These are phyloP conservation scores for Aricia artaxerxes DNA, from an alignment of 2,888 invertebrate genomes.

Conservation along the genomic window DNA sequence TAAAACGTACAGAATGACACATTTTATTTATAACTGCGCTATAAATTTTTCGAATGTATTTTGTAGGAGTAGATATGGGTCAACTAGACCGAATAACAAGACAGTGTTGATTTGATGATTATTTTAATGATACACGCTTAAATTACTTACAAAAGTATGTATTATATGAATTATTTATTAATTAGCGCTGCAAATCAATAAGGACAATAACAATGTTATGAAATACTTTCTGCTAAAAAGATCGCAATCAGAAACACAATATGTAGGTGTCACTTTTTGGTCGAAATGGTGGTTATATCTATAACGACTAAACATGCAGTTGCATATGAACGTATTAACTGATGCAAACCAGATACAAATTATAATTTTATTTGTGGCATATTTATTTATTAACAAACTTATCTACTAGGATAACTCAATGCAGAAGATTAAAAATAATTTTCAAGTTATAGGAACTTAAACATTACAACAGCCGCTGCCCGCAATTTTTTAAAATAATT, in stretches of 20 bases:
- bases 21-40: slow-evolving; percentile 14
- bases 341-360: too few relatives aligned
- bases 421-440: too few relatives aligned
- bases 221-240: not conserved
- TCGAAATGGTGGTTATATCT: not conserved
- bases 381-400: too few relatives aligned
- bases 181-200: not conserved
- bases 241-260: too few relatives aligned
- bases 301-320: not conserved
- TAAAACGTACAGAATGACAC: slow-evolving; percentile 1
- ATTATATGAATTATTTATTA: not conserved
- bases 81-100: slow-evolving; percentile 34
- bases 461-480: too few relatives aligned
- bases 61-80: slow-evolving; percentile 17
- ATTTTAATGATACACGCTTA: slow-evolving; percentile 7
- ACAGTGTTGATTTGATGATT: not conserved
- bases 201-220: not conserved
- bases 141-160: not conserved
- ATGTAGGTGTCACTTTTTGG: too few relatives aligned
- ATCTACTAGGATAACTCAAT: too few relatives aligned
- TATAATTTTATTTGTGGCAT: too few relatives aligned
- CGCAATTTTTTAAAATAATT: not conserved
- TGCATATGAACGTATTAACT: too few relatives aligned
- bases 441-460: too few relatives aligned
- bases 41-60: slow-evolving; percentile 21